A percentile compares a stretch with the other conserved stretches of the same genome.
phyloP scores from a whole-genome alignment of 1,140 invertebrate species.

The Drosophila mauritiana region DNA sequence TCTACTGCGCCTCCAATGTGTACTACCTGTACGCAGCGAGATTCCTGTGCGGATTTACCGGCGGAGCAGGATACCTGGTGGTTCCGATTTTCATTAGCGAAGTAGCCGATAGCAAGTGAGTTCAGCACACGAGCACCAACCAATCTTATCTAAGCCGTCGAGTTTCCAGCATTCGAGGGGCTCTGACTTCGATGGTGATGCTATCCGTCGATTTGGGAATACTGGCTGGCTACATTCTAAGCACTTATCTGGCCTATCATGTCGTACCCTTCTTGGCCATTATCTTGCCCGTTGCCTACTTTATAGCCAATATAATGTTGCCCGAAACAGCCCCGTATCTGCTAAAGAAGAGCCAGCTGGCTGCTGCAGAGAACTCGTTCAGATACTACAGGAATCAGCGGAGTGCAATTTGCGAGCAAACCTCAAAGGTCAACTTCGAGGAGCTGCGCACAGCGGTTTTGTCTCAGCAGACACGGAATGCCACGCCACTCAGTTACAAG shows the following conservation, averaged over 20 bases:
- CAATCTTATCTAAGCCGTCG: background rate
- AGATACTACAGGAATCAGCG: slow-evolving; percentile 64
- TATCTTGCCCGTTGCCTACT: slow-evolving; percentile 88
- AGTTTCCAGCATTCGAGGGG: slow-evolving; percentile 88
- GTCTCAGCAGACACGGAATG: slow-evolving; percentile 33
- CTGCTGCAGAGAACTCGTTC: slow-evolving; percentile 88
- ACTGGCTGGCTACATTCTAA: slow-evolving; percentile 90
- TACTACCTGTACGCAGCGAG: slow-evolving; percentile 80
- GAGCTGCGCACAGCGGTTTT: slow-evolving; percentile 45
- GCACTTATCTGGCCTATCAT: slow-evolving; percentile 88
- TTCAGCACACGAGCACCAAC: rapidly evolving
- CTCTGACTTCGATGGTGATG: slow-evolving; percentile 92
- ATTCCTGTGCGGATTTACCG: slow-evolving; percentile 83
- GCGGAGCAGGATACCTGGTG: slow-evolving; percentile 82
- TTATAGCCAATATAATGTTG: slow-evolving; percentile 88
- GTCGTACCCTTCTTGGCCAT: slow-evolving; percentile 89
- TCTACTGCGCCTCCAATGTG: slow-evolving; percentile 80
- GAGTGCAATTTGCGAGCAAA: background rate
- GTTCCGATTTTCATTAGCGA: slow-evolving; percentile 85
- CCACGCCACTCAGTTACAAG: slow-evolving; percentile 32
- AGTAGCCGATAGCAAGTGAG: slow-evolving; percentile 75
- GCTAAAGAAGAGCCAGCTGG: slow-evolving; percentile 86
- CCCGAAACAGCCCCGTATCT: slow-evolving; percentile 93
- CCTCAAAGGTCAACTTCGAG: slow-evolving; percentile 38
- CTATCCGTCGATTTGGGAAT: slow-evolving; percentile 93